These are phyloP conservation scores for Coryphaenoides rupestris DNA, from an alignment of 2,113 vertebrate genomes.

Conservation along the genomic window DNA sequence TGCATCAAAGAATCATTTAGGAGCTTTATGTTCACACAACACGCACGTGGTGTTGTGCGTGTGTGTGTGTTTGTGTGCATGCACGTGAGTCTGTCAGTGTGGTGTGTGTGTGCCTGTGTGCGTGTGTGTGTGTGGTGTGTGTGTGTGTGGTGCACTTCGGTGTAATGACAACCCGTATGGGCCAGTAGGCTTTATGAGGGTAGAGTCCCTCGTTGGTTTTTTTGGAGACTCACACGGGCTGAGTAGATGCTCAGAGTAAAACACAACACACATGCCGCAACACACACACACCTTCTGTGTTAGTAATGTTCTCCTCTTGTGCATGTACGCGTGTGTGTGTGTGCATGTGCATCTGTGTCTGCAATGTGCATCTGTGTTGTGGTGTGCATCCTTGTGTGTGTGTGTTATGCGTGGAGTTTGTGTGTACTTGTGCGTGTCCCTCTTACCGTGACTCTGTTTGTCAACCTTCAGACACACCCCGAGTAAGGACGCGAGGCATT, in stretches of 20 bases:
- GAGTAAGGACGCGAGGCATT: constrained; percentile 24
- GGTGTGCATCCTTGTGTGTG: constrained; percentile 9
- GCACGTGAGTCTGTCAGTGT: constrained; percentile 10
- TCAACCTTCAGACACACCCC: constrained; percentile 7
- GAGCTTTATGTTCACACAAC: too few species aligned
- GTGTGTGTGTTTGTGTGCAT: too few species aligned
- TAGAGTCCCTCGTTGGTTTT: constrained; percentile 20
- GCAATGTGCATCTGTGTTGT: neutral
- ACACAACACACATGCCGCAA: constrained; percentile 21
- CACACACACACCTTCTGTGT: constrained; percentile 26
- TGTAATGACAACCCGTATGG: constrained; percentile 29
- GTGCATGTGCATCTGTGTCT: neutral
- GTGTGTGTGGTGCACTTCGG: too few species aligned
- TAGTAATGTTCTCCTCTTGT: neutral
- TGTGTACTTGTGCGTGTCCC: neutral
- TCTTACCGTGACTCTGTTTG: constrained; percentile 26
- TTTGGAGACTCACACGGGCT: constrained; percentile 19
- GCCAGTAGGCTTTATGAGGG: constrained; percentile 23
- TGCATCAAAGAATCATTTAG: too few species aligned
- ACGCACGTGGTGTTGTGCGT: constrained; percentile 9
- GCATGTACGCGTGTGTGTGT: constrained; percentile 9
- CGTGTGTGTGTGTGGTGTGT: too few species aligned
- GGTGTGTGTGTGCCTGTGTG: neutral
- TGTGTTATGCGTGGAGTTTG: neutral
- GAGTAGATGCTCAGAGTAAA: constrained; percentile 33